phyloP scores from a whole-genome alignment of 2,113 vertebrate genomes.

The Scomber scombrus region DNA sequence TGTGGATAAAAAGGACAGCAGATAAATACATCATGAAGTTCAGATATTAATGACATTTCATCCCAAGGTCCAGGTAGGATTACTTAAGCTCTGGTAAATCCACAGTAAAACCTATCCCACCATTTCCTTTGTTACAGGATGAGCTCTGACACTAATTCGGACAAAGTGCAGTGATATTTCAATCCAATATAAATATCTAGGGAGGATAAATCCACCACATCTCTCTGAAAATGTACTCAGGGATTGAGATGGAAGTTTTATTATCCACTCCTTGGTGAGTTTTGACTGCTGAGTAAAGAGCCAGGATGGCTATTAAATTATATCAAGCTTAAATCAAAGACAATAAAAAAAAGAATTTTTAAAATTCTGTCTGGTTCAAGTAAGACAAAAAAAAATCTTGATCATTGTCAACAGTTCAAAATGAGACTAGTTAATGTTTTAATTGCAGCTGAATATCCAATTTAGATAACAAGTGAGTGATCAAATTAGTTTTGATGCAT shows the following conservation, averaged over 20 bases:
- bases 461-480: neutral
- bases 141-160: conserved; percentile 23
- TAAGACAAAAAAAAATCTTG: neutral
- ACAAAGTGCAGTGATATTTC: conserved; percentile 2
- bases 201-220: conserved; percentile 15
- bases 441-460: neutral
- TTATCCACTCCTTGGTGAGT: neutral
- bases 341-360: neutral
- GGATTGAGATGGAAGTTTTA: neutral
- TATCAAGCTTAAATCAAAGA: neutral
- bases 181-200: conserved; percentile 44
- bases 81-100: conserved; percentile 15
- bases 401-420: neutral
- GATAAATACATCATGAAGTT: neutral
- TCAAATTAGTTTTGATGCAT: conserved; percentile 4
- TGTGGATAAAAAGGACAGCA: neutral
- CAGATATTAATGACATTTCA: neutral
- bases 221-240: neutral
- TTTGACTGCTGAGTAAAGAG: conserved; percentile 18
- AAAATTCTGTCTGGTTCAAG: conserved; percentile 1
- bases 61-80: conserved; percentile 11
- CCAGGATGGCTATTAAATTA: neutral
- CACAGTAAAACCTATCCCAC: conserved; percentile 11
- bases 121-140: conserved; percentile 14
- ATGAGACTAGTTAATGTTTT: neutral